These are phyloP conservation scores for Chaenodraco wilsoni DNA, from an alignment of 2,797 vertebrate species.

Conservation along the genomic window DNA sequence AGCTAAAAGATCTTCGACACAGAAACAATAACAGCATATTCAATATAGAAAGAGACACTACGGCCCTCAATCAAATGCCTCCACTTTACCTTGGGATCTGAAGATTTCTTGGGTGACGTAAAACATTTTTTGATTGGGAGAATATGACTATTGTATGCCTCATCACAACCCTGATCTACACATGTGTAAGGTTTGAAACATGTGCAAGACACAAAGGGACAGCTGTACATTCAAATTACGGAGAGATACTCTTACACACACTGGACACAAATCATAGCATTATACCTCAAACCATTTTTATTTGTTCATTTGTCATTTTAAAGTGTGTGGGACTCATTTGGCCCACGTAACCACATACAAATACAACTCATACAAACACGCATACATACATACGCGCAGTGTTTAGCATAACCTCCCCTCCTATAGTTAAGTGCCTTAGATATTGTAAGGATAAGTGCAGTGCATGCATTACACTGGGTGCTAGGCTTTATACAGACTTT, in stretches of 20 bases:
- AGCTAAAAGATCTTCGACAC: constrained; percentile 27
- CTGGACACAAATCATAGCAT: constrained; percentile 35
- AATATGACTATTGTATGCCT: neutral
- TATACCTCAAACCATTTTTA: constrained; percentile 67
- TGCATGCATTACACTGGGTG: constrained; percentile 52
- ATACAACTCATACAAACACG: constrained; percentile 41
- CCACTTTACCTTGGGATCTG: neutral
- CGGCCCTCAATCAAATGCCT: constrained; percentile 8
- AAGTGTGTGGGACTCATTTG: constrained; percentile 43
- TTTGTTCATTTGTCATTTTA: constrained; percentile 60
- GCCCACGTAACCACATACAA: constrained; percentile 53
- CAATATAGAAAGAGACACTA: neutral
- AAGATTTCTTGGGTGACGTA: neutral
- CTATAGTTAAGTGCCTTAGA: constrained; percentile 57
- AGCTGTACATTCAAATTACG: constrained; percentile 8
- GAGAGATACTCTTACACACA: constrained; percentile 41
- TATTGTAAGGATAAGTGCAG: constrained; percentile 59
- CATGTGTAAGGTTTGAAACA: constrained; percentile 7
- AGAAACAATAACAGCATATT: constrained; percentile 27
- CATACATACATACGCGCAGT: constrained; percentile 18
- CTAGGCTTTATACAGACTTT: constrained; percentile 33
- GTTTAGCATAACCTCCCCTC: constrained; percentile 42
- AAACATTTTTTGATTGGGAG: neutral
- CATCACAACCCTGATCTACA: neutral
- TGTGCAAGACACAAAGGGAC: constrained; percentile 17